phyloP scores from a whole-genome alignment of 2,888 invertebrate species.

The Xanthorhoe designata region DNA sequence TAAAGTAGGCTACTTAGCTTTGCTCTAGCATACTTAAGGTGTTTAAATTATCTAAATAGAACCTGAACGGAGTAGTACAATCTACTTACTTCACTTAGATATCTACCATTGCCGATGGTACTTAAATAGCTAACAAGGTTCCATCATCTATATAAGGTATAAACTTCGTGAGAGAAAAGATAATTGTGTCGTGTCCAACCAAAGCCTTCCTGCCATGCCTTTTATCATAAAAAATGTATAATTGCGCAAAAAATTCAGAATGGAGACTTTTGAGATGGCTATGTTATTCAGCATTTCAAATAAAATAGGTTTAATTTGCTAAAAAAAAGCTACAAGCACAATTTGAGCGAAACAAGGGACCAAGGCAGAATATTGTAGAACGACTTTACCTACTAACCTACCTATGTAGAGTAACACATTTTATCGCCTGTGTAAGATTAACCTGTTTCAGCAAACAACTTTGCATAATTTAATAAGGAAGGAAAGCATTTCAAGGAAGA shows the following conservation, averaged over 20 bases:
- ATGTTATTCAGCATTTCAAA: background rate
- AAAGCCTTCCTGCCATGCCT: slow-evolving; percentile 12
- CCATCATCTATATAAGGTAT: slow-evolving; percentile 17
- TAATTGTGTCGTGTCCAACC: slow-evolving; percentile 28
- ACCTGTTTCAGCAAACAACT: slow-evolving; percentile 24
- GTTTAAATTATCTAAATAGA: background rate
- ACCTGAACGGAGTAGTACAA: too few relatives aligned
- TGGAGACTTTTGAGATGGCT: background rate
- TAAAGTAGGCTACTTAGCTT: too few relatives aligned
- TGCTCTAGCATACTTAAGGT: too few relatives aligned
- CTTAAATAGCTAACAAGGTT: slow-evolving; percentile 20
- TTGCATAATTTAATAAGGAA: slow-evolving; percentile 37
- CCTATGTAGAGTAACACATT: background rate
- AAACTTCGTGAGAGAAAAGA: slow-evolving; percentile 15
- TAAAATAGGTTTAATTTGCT: background rate
- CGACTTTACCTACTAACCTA: background rate
- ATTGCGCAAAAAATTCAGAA: slow-evolving; percentile 17
- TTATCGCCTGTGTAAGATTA: slow-evolving; percentile 1
- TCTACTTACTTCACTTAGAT: background rate
- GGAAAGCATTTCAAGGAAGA: slow-evolving; percentile 60
- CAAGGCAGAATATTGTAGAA: background rate
- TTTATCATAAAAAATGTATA: slow-evolving; percentile 20
- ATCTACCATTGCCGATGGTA: slow-evolving; percentile 7
- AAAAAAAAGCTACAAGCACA: background rate
- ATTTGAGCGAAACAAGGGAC: background rate